These are phyloP conservation scores for Temnothorax longispinosus DNA, from an alignment of 1,140 invertebrate genomes.

Conservation along the genomic window DNA sequence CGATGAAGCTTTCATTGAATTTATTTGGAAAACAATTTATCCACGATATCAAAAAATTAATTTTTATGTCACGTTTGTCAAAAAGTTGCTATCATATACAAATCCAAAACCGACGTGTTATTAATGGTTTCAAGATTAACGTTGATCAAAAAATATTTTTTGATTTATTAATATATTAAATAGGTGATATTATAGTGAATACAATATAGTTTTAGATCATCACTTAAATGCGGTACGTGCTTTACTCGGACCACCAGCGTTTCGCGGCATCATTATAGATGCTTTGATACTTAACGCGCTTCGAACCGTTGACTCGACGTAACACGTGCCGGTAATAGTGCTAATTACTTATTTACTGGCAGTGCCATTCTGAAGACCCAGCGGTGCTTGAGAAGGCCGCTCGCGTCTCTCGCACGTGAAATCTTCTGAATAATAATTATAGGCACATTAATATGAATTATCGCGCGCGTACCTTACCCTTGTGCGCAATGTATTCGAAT, in stretches of 20 bases:
- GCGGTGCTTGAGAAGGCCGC: conserved; percentile 19
- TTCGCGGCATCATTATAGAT: conserved; percentile 44
- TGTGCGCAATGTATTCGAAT: background rate
- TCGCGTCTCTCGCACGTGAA: conserved; percentile 11
- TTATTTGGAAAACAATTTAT: conserved; percentile 9
- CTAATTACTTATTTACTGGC: conserved; percentile 67
- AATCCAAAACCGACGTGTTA: background rate
- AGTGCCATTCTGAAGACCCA: conserved; percentile 27
- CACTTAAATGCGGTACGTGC: conserved; percentile 3
- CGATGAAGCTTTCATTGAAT: background rate
- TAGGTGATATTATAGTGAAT: background rate
- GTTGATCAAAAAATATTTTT: background rate
- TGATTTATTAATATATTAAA: background rate
- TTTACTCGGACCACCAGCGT: conserved; percentile 43
- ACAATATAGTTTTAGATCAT: background rate
- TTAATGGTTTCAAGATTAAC: background rate
- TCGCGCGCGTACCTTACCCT: background rate
- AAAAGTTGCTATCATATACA: background rate
- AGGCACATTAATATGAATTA: conserved; percentile 45
- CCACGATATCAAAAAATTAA: background rate
- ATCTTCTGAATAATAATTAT: conserved; percentile 47
- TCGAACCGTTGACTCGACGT: conserved; percentile 41
- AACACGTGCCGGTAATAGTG: conserved; percentile 51
- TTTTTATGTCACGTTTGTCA: background rate
- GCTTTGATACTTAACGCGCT: conserved; percentile 28